A percentile compares a stretch with the other conserved stretches of the same genome.
These are phyloP conservation scores for Macrosoma leucophasiata DNA, from an alignment of 2,888 invertebrate species.

Conservation along the genomic window DNA sequence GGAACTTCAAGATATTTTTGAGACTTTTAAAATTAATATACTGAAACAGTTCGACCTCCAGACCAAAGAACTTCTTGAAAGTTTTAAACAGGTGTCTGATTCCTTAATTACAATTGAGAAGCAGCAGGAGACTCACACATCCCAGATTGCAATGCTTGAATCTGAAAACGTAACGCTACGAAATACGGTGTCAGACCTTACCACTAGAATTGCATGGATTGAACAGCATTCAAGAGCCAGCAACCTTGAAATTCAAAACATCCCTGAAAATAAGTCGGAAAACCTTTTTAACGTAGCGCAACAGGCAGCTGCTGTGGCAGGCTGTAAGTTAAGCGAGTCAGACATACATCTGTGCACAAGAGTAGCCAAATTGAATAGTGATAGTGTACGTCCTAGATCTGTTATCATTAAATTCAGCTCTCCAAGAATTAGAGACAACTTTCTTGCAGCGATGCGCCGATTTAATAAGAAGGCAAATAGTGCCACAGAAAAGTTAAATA, in stretches of 20 bases:
- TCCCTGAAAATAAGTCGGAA: constrained; percentile 3
- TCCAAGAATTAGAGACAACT: constrained; percentile 1
- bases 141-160: not conserved
- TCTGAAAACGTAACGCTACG: not conserved
- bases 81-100: not conserved
- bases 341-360: constrained; percentile 3
- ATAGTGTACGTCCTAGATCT: constrained; percentile 3
- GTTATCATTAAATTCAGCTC: constrained; percentile 1
- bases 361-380: constrained; percentile 3
- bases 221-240: constrained; percentile 5
- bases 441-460: constrained; percentile 11
- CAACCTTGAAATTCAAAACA: constrained; percentile 3
- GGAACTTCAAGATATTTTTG: constrained; percentile 4
- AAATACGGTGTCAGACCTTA: not conserved
- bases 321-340: not conserved
- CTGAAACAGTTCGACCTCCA: not conserved
- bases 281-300: not conserved
- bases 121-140: not conserved
- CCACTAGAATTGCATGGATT: not conserved
- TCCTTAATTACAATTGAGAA: constrained; percentile 1
- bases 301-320: not conserved
- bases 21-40: not conserved
- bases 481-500: constrained; percentile 18
- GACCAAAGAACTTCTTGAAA: not conserved
- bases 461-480: constrained; percentile 14